Base-by-base conservation (phyloP, 2,113 vertebrate species). In the Lucifuga dentata region DNA sequence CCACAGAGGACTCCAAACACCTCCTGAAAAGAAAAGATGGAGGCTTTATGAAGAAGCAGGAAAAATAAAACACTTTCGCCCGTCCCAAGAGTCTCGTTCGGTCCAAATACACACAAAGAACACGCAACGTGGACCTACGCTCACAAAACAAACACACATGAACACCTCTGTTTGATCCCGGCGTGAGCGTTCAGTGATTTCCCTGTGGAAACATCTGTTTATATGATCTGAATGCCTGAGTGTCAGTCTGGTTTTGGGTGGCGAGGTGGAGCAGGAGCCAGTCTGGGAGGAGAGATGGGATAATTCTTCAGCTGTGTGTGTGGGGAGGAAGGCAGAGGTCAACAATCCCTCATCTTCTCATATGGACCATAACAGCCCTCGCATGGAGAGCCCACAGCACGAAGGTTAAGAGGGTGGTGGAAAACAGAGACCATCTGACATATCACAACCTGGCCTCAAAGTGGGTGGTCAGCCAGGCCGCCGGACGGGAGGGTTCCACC, bases 181-280 rank as follows among this genome's bases (percentile, higher is more conserved):
- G 56, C 3, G 24, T 5, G n/a, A 60, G 45, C 3, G 52, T 55
- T 66, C 73, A 16, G 57, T 52, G 0, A 41, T 59, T 60, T 57
- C 20, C 19, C 32, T 52, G 35, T 29, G 67, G 51, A 75, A 77
- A 88, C 87, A 88, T 89, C 82, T 86, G 86, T 66, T 86, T 72
- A 70, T 79, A 53, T 59, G 35, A 46, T 83, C 68, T 15, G 64
- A 65, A 33, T 12, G 50, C 57, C 61, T 48, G 50, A 8, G 38
- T 66, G 78, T 82, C 76, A 67, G 50, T 36, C 58, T 62, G 70
- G 38, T 39, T 21, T 20, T 24, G 44, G 60, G 48, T 3, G 44
- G 46, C 63, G 70, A 73, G 62, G 40, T 32, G 55, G 50, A 43
- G 65, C 46, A 24, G 58, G 49, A 68, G 64, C 2, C 24, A 9